Evolutionary conservation across 2,888 invertebrate genomes (phyloP), one percentile per base, ranked within the genome.

Genomic region (Drosophila atroscutellata): DNA sequence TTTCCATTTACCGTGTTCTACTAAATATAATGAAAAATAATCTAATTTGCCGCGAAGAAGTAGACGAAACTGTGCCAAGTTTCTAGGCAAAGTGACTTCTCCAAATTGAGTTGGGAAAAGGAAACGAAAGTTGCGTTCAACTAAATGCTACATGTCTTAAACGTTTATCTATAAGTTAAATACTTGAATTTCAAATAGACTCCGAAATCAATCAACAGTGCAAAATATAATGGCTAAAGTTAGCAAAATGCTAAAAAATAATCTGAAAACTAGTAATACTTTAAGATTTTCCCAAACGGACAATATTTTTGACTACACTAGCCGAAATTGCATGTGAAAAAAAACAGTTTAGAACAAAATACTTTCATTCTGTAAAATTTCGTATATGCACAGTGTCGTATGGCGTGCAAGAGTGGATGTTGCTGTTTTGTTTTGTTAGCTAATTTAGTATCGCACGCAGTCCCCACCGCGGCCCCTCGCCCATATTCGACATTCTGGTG

Each of bases 21-120:
- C 64, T 79, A 70, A 72, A 62, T 74, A 72, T 87, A 85, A 85
- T 72, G 68, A 82, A 68, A 69, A 68, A 66, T 70, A 69, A 82
- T 87, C 57, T 59, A 78, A 72, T 81, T 72, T 62, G 3, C 42
- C 52, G 26, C 47, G 24, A 34, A 69, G 26, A 47, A 62, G 8
- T 26, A 37, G 50, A 62, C 52, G 47, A 61, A 66, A 68, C 34
- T 62, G 56, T 39, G 39, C 50, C 50, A 54, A 51, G 49, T 52
- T 62, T 8, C 42, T 15, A 50, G 42, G 30, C 52, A 24, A 79
- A 74, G 45, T 63, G 62, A 37, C 36, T 37, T 18, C 32, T 30
- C 9, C 9, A 61, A 42, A 9, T 49, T 20, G 2, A 50, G 18
- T 39, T 64, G 32, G 8, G 5, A 24, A 34, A 34, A 39, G n/a